A percentile compares a stretch with the other conserved stretches of the same genome.
Evolutionary conservation across 2,888 invertebrate genomes (phyloP).

Genomic region (Julus scanicus): DNA sequence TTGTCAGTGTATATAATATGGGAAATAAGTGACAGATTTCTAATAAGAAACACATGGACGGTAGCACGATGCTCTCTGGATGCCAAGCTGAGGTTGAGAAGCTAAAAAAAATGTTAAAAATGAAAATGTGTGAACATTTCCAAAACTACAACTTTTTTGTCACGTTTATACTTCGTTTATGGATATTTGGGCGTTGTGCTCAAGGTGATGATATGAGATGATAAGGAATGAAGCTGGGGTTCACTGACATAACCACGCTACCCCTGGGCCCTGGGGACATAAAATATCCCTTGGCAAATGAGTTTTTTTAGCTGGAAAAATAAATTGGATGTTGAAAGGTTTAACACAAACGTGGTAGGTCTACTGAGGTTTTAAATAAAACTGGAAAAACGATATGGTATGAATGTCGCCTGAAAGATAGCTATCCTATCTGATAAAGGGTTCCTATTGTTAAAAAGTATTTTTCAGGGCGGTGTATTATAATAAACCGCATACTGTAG

Average conservation of each 20-base stretch:
- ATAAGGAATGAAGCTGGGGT: neutral
- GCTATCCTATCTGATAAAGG: neutral
- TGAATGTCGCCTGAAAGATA: neutral
- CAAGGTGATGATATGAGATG: neutral
- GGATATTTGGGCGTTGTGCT: slow-evolving; percentile 19
- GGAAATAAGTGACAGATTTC: neutral
- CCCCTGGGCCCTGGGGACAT: slow-evolving; percentile 17
- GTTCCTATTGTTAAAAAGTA: neutral
- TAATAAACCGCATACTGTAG: too few relatives aligned
- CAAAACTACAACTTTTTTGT: neutral
- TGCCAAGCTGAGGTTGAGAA: neutral
- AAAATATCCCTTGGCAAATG: neutral
- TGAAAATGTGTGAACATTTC: neutral
- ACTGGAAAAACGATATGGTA: neutral
- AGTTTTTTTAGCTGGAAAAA: neutral
- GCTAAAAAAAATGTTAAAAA: neutral
- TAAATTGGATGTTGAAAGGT: neutral
- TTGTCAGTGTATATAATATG: neutral
- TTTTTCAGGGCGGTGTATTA: too few relatives aligned
- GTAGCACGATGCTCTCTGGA: neutral
- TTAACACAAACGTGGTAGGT: neutral
- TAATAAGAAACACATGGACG: neutral
- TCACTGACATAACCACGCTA: neutral
- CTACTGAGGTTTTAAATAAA: neutral
- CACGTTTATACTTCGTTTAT: neutral